Conservation (phyloP, 2,113 vertebrate genomes). For the Camelus dromedarius region DNA sequence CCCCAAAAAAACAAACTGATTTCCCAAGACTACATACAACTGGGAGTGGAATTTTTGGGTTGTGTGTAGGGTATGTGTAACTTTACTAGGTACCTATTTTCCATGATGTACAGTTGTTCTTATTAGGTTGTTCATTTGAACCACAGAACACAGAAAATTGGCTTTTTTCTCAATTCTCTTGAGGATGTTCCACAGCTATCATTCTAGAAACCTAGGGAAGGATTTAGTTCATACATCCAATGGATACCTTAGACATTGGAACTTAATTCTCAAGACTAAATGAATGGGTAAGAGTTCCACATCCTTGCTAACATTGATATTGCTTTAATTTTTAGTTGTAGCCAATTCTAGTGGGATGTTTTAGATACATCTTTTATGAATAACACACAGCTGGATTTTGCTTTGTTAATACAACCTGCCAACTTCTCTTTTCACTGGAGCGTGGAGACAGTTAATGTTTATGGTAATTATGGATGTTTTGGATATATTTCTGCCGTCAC, state of each 20-base stretch:
- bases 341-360: not conserved
- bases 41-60: not conserved
- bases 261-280: not conserved
- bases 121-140: not conserved
- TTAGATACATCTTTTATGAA: not conserved
- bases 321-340: slow-evolving; percentile 38
- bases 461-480: slow-evolving; percentile 12
- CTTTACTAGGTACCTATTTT: not conserved
- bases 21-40: not conserved
- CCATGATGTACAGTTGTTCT: not conserved
- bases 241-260: not conserved
- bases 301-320: not conserved
- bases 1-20: not conserved
- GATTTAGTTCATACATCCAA: not conserved
- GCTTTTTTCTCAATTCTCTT: not conserved
- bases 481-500: not conserved
- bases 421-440: not conserved
- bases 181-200: not conserved
- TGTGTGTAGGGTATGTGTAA: not conserved
- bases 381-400: not conserved
- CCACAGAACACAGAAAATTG: not conserved
- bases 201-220: not conserved
- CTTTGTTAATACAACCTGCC: not conserved
- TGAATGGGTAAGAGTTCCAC: not conserved
- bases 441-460: not conserved